These are phyloP conservation scores for Trichosurus vulpecula DNA, from an alignment of 2,797 vertebrate species.

Conservation along the genomic window DNA sequence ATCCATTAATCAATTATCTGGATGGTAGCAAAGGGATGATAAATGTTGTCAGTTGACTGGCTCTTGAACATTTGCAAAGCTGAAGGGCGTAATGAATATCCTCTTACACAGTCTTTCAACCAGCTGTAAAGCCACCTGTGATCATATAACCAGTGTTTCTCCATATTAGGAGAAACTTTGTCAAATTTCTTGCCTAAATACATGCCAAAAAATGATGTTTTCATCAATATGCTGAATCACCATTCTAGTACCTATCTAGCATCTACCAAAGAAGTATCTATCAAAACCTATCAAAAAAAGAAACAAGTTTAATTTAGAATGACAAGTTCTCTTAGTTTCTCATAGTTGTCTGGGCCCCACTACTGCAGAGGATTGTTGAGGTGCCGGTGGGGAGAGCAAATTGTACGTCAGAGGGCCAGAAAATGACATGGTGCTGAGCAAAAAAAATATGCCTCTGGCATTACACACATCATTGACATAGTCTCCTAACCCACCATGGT, in stretches of 20 bases:
- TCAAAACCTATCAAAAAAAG: not conserved
- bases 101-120: not conserved
- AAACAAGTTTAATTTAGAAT: not conserved
- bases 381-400: not conserved
- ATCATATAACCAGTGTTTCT: not conserved
- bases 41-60: not conserved
- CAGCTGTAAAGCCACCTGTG: not conserved
- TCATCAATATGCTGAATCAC: not conserved
- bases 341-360: not conserved
- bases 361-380: not conserved
- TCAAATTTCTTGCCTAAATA: not conserved
- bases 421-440: not conserved
- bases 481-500: slow-evolving; percentile 81
- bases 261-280: too few relatives aligned
- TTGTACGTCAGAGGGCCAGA: not conserved
- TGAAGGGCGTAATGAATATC: not conserved
- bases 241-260: not conserved
- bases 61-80: not conserved
- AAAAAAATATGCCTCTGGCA: not conserved
- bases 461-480: not conserved
- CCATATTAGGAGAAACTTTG: not conserved
- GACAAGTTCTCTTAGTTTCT: not conserved
- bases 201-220: not conserved
- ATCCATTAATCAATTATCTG: not conserved
- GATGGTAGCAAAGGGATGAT: not conserved